These are phyloP conservation scores for Heliconius eleuchia DNA, from an alignment of 1,140 invertebrate species.

Conservation along the genomic window DNA sequence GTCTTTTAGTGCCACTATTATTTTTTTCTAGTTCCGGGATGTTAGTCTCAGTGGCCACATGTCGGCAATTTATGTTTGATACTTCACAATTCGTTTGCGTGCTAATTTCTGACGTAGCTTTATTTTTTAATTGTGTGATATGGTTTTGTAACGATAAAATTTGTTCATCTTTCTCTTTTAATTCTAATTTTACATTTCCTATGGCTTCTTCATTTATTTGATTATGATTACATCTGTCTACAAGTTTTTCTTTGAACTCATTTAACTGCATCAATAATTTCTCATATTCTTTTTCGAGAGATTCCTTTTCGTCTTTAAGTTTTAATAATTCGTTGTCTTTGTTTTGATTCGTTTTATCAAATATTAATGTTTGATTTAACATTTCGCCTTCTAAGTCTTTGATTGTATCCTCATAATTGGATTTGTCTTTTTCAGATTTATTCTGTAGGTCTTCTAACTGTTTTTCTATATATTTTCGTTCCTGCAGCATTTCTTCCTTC, in stretches of 20 bases:
- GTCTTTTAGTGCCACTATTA: background rate
- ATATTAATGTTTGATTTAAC: slow-evolving; percentile 65
- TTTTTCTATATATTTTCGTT: slow-evolving; percentile 53
- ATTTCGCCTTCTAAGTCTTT: slow-evolving; percentile 63
- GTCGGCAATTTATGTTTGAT: slow-evolving; percentile 19
- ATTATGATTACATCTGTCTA: slow-evolving; percentile 24
- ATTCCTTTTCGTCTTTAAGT: slow-evolving; percentile 57
- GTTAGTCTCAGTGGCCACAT: slow-evolving; percentile 32
- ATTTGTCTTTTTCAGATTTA: slow-evolving; percentile 49
- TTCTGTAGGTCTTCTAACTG: slow-evolving; percentile 46
- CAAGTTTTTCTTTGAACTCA: slow-evolving; percentile 51
- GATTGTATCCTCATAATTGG: slow-evolving; percentile 52
- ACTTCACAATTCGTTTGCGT: slow-evolving; percentile 21
- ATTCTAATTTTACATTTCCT: slow-evolving; percentile 40
- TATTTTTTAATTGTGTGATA: slow-evolving; percentile 49
- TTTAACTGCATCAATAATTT: slow-evolving; percentile 48
- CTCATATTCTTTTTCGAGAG: slow-evolving; percentile 55
- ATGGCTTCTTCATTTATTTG: slow-evolving; percentile 14
- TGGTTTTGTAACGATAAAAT: slow-evolving; percentile 43
- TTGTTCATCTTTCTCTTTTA: slow-evolving; percentile 53
- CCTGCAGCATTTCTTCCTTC: slow-evolving; percentile 61
- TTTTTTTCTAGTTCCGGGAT: background rate
- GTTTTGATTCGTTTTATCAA: slow-evolving; percentile 60
- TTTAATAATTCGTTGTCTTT: slow-evolving; percentile 54
- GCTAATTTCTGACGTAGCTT: slow-evolving; percentile 16